Evolutionary conservation across 1,140 invertebrate species (phyloP).

Genomic region (Drosophila sulfurigaster): DNA sequence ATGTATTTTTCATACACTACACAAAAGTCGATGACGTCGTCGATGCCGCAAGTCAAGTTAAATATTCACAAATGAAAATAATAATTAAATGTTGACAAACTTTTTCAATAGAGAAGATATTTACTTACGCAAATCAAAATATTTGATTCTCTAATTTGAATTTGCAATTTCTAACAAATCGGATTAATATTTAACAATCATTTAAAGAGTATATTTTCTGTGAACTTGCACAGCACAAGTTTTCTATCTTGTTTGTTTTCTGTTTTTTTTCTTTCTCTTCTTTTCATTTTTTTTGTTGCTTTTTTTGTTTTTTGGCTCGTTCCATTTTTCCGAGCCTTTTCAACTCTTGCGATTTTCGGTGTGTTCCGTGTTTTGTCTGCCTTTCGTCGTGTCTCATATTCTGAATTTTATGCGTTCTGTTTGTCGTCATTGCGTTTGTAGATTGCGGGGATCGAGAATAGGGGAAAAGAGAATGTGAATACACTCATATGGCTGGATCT

Average conservation of each 20-base stretch:
- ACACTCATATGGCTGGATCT: neutral
- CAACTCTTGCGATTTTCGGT: constrained; percentile 39
- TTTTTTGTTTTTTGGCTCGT: neutral
- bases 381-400: constrained; percentile 52
- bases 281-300: neutral
- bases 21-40: neutral
- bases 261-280: neutral
- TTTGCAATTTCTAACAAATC: neutral
- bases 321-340: constrained; percentile 27
- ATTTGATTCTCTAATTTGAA: no score
- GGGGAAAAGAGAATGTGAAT: neutral
- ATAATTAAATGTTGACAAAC: no score
- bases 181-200: neutral
- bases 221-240: neutral
- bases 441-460: constrained; percentile 12
- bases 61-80: neutral
- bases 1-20: constrained; percentile 8
- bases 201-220: neutral
- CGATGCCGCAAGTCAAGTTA: neutral
- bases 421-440: constrained; percentile 58
- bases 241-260: constrained; percentile 13
- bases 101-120: neutral
- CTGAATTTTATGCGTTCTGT: constrained; percentile 51
- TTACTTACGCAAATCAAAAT: neutral
- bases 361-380: constrained; percentile 21